Conservation (phyloP, 1,140 invertebrate species). For the Orius insidiosus region DNA sequence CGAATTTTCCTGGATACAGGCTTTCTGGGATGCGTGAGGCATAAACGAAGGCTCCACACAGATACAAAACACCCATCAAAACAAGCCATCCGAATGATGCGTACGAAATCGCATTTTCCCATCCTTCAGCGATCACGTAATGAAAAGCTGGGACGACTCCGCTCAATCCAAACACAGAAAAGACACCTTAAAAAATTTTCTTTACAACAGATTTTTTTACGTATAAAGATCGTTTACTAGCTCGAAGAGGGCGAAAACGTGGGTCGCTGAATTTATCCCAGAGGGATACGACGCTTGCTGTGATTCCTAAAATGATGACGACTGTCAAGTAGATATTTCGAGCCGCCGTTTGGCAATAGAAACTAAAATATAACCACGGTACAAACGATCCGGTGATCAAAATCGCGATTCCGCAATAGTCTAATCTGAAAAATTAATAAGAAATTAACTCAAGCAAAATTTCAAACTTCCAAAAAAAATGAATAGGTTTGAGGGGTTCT, state of each 20-base stretch:
- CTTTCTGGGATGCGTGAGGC: constrained; percentile 88
- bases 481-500: too few species aligned
- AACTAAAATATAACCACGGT: constrained; percentile 98
- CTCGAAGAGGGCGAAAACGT: constrained; percentile 71
- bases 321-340: constrained; percentile 78
- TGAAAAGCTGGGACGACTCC: constrained; percentile 88
- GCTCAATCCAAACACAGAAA: constrained; percentile 87
- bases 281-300: constrained; percentile 88
- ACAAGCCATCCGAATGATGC: constrained; percentile 89
- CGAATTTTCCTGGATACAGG: constrained; percentile 98
- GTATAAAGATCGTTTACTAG: too few species aligned
- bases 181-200: constrained; percentile 57
- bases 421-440: constrained; percentile 46
- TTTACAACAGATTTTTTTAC: too few species aligned
- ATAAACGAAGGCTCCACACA: constrained; percentile 87
- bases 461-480: too few species aligned
- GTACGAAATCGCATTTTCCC: constrained; percentile 71
- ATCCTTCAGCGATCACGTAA: constrained; percentile 72
- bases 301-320: constrained; percentile 78
- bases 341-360: constrained; percentile 87
- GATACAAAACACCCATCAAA: constrained; percentile 91
- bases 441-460: too few species aligned
- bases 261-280: constrained; percentile 97
- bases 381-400: constrained; percentile 98
- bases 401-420: constrained; percentile 96